Evolutionary conservation across 1,140 invertebrate species (phyloP), one percentile per base, ranked within the genome.

Genomic region (Drosophila kanapiae): DNA sequence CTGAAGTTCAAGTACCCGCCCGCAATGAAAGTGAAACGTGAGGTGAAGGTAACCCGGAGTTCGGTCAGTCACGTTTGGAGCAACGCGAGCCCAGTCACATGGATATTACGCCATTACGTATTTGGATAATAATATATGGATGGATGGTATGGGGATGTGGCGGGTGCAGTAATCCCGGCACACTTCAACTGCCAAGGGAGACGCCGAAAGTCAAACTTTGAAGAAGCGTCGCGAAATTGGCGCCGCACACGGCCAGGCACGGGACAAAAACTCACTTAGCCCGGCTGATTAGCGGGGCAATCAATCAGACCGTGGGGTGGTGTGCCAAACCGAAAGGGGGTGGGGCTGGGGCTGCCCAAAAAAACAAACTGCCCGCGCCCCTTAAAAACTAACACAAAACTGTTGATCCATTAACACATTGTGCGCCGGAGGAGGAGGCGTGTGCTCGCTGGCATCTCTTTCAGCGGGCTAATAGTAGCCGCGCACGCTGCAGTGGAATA

Each of bases 361-460:
- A 80, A 65, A 85, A 78, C 69, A 72, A 75, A 48, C 81, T 54
- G 45, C 75, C 35, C 45, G 43, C 54, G 23, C 53, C 43, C 42
- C 60, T 47, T 35, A 58, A 58, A 68, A 83, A 79, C 80, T 76
- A 78, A 78, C 69, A 75, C 61, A 78, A 82, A 82, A 63, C 75
- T 76, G 83, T 84, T 81, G 84, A 82, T 88, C 80, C 84, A 88
- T 88, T 88, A 88, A 88, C 84, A 88, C 84, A 47, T 88, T 88
- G 64, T 43, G 33, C 48, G 62, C 27, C 27, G 14, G 4, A 53
- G 38, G 45, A 58, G 74, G 42, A 78, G 71, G 71, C 83, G 79
- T 75, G 75, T 75, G 78, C 79, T 54, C 49, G 48, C 23, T 14
- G 14, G 27, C 48, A n/a, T 51, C 58, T 45, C 35, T 18, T 38